Evolutionary conservation across 1,140 invertebrate genomes (phyloP).

Genomic region (Zaprionus kolodkinae): DNA sequence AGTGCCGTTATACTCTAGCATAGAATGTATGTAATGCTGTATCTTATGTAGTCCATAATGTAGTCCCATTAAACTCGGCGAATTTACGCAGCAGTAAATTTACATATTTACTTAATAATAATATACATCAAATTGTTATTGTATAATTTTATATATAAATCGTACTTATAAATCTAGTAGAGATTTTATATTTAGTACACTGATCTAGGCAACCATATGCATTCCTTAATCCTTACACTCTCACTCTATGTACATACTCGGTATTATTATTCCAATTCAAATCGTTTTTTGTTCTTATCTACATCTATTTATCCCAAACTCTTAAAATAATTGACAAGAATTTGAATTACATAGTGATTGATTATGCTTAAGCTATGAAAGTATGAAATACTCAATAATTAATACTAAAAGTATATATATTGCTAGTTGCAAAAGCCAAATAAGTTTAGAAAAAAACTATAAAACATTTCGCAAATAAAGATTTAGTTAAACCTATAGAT

Average conservation of each 20-base stretch:
- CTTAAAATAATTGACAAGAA: conserved; percentile 29
- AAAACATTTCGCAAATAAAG: conserved; percentile 2
- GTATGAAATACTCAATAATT: conserved; percentile 29
- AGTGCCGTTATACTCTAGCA: conserved; percentile 39
- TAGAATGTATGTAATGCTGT: background rate
- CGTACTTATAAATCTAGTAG: background rate
- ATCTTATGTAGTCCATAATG: background rate
- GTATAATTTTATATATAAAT: background rate
- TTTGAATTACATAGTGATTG: conserved; percentile 5
- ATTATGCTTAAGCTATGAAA: conserved; percentile 18
- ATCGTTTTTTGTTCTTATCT: background rate
- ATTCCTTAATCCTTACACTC: background rate
- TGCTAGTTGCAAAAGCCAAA: conserved; percentile 10
- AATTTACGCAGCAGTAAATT: too few relatives aligned
- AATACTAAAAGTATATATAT: conserved; percentile 9
- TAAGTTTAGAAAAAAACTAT: conserved; percentile 20
- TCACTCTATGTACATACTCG: conserved; percentile 3
- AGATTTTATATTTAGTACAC: background rate
- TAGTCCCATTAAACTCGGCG: background rate
- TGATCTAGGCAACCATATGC: background rate
- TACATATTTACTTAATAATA: background rate
- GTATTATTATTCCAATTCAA: conserved; percentile 18
- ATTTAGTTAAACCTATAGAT: background rate
- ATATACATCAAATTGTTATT: background rate
- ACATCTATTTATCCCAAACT: conserved; percentile 2